These are phyloP conservation scores for Drosophila sturtevanti DNA, from an alignment of 1,140 invertebrate genomes.

Conservation along the genomic window DNA sequence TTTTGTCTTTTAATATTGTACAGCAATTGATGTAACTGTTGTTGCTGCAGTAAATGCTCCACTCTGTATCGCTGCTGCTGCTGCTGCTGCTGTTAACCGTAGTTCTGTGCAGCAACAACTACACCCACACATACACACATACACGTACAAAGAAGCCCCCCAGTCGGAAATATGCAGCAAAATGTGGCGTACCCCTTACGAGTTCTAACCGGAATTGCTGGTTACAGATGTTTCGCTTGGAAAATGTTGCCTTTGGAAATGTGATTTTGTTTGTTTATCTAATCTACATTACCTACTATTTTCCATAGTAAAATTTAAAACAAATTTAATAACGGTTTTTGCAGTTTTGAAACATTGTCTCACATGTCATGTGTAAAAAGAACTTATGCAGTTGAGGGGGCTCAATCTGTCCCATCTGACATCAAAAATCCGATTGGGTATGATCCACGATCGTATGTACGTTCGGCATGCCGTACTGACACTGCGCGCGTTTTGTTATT, in stretches of 20 bases:
- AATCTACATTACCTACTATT: too few relatives aligned
- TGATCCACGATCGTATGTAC: constrained; percentile 41
- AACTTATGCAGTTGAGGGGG: neutral
- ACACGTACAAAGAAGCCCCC: constrained; percentile 3
- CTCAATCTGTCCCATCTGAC: neutral
- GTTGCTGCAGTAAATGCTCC: constrained; percentile 15
- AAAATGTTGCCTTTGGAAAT: too few relatives aligned
- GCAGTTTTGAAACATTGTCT: too few relatives aligned
- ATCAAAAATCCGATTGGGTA: constrained; percentile 11
- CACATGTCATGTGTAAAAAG: neutral
- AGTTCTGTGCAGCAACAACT: constrained; percentile 18
- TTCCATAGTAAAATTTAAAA: too few relatives aligned
- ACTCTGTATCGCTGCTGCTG: neutral
- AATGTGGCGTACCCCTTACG: neutral
- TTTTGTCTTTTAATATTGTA: neutral
- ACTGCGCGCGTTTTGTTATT: constrained; percentile 12
- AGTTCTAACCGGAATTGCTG: too few relatives aligned
- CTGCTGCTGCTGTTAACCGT: constrained; percentile 23
- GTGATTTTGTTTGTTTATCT: too few relatives aligned
- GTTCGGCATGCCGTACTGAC: constrained; percentile 3
- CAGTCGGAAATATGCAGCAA: neutral
- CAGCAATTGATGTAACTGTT: constrained; percentile 40
- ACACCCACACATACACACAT: constrained; percentile 47
- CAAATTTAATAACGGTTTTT: too few relatives aligned
- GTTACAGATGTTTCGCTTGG: too few relatives aligned